Percentiles rank a stretch among this genome's conserved stretches.
These are phyloP conservation scores for Oikopleura vanhoeffeni DNA, from an alignment of 23 tunicate genomes.

Conservation along the genomic window DNA sequence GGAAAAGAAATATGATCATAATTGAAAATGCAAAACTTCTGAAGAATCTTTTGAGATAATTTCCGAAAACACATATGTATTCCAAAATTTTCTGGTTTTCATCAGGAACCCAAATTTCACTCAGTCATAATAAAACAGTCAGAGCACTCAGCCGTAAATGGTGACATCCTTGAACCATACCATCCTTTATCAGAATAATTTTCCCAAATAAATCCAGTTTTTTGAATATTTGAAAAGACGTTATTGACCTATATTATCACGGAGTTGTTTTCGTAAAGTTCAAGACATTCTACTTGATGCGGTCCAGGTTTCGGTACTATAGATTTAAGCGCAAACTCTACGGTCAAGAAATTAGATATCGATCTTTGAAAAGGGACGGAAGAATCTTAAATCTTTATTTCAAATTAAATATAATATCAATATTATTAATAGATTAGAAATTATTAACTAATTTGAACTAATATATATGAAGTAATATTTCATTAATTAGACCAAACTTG, in stretches of 20 bases:
- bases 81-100: not conserved
- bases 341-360: too few relatives aligned
- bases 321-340: too few relatives aligned
- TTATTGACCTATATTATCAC: slow-evolving; percentile 41
- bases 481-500: too few relatives aligned
- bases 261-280: slow-evolving; percentile 29
- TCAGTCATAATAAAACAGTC: slow-evolving; percentile 61
- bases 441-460: too few relatives aligned
- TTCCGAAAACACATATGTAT: not conserved
- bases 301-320: slow-evolving; percentile 33
- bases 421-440: too few relatives aligned
- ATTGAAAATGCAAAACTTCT: not conserved
- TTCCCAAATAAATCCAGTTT: slow-evolving; percentile 87
- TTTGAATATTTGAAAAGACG: slow-evolving; percentile 27
- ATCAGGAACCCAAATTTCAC: too few relatives aligned
- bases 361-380: too few relatives aligned
- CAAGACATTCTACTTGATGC: slow-evolving; percentile 17
- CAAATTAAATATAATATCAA: too few relatives aligned
- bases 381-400: too few relatives aligned
- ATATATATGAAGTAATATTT: too few relatives aligned
- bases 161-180: slow-evolving; percentile 86
- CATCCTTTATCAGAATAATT: slow-evolving; percentile 70
- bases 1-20: not conserved
- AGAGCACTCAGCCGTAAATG: slow-evolving; percentile 92
- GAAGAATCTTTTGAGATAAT: not conserved